phyloP scores from a whole-genome alignment of 2,888 invertebrate species.

The Priocnemis perturbator region DNA sequence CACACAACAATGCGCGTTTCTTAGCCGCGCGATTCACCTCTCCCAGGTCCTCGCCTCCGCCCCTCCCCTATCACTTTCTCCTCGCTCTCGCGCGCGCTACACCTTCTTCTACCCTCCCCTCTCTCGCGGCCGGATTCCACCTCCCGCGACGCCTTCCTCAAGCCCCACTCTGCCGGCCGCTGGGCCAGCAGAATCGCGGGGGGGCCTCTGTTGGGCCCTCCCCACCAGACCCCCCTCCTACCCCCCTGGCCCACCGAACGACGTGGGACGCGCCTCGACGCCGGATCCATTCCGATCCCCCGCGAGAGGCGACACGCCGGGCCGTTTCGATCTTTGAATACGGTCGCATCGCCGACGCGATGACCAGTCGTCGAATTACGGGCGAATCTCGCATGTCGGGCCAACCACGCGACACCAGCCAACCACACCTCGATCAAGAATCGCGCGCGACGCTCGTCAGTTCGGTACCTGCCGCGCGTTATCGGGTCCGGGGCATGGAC shows the following conservation, averaged over 20 bases:
- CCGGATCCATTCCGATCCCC: constrained; percentile 55
- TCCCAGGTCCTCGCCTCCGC: constrained; percentile 23
- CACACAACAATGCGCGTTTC: constrained; percentile 69
- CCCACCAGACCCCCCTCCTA: constrained; percentile 20
- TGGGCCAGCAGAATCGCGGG: not conserved
- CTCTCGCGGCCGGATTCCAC: not conserved
- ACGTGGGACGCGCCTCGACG: constrained; percentile 45
- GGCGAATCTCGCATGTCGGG: constrained; percentile 61
- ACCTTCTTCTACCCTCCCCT: constrained; percentile 2
- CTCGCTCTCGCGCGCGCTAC: not conserved
- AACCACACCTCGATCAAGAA: not conserved
- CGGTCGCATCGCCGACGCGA: constrained; percentile 63
- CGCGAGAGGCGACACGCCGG: constrained; percentile 54
- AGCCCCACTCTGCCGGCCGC: too few species aligned
- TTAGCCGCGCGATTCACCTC: constrained; percentile 56
- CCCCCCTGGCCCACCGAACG: constrained; percentile 1
- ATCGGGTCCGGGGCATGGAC: too few species aligned
- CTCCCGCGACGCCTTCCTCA: too few species aligned
- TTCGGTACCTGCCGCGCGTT: too few species aligned
- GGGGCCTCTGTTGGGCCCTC: constrained; percentile 34
- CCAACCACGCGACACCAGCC: constrained; percentile 30
- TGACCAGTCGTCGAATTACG: constrained; percentile 71
- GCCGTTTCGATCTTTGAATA: constrained; percentile 70
- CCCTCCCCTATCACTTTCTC: not conserved
- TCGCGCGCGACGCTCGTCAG: too few species aligned